Evolutionary conservation across 2,888 invertebrate genomes (phyloP).

Genomic region (Limnephilus auricula): DNA sequence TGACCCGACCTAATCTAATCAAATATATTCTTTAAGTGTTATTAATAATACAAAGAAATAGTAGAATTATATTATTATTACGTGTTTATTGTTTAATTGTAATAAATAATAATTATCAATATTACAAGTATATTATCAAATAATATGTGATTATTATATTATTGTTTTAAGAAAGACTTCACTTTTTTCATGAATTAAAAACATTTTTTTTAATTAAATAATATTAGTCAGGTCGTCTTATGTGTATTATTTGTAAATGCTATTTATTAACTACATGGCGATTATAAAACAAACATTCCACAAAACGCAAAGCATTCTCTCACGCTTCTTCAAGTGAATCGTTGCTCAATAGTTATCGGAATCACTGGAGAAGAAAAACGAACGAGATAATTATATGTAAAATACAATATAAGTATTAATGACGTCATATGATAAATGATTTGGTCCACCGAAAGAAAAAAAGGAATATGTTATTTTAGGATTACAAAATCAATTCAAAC

Average conservation of each 20-base stretch:
- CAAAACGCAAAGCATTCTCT: conserved; percentile 39
- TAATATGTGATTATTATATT: background rate
- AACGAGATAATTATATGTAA: background rate
- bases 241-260: background rate
- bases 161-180: background rate
- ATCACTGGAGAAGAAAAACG: conserved; percentile 34
- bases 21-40: background rate
- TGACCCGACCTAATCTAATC: background rate
- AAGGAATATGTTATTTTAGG: background rate
- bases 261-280: background rate
- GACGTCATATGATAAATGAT: background rate
- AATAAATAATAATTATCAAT: background rate
- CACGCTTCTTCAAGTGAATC: conserved; percentile 14
- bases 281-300: conserved; percentile 28
- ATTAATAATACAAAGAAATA: too few species aligned
- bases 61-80: background rate
- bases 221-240: background rate
- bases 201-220: background rate
- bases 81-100: background rate
- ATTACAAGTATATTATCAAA: too few species aligned
- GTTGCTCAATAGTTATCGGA: conserved; percentile 22
- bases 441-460: background rate
- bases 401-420: background rate
- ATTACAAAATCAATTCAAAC: background rate
- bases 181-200: background rate